A percentile compares a stretch with the other conserved stretches of the same genome.
Evolutionary conservation across 1,140 invertebrate genomes (phyloP).

Genomic region (Bombus waltoni): DNA sequence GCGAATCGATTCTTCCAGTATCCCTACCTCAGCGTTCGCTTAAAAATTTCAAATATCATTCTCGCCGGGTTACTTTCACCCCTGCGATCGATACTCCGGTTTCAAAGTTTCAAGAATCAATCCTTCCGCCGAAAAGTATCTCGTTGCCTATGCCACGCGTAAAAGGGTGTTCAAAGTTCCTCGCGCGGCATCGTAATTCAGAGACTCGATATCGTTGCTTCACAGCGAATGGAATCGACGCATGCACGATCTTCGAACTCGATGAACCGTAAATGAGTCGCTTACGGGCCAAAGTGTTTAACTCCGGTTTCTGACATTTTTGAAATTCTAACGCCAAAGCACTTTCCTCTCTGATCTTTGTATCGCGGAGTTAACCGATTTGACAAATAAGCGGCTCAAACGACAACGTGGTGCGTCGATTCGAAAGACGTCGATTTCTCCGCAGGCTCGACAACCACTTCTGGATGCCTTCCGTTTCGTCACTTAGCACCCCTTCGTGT

Average conservation of each 20-base stretch:
- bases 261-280: neutral
- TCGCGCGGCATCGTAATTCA: neutral
- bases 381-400: too few species aligned
- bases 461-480: constrained; percentile 31
- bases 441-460: neutral
- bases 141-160: too few species aligned
- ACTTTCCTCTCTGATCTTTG: too few species aligned
- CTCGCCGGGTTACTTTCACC: neutral
- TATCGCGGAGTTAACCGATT: too few species aligned
- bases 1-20: neutral
- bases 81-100: neutral
- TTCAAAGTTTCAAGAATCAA: neutral
- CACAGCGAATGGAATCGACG: neutral
- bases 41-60: constrained; percentile 7
- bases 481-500: constrained; percentile 29
- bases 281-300: too few species aligned
- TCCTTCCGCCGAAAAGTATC: neutral
- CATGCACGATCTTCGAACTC: neutral
- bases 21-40: neutral
- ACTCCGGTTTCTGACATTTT: too few species aligned
- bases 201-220: neutral
- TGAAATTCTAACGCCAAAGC: too few species aligned
- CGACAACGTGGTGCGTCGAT: too few species aligned
- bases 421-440: neutral
- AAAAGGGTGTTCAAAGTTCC: neutral